Percentiles rank a stretch among this genome's conserved stretches.
Evolutionary conservation across 1,140 invertebrate species (phyloP).

Genomic region (Hyposmocoma kahamanoa): DNA sequence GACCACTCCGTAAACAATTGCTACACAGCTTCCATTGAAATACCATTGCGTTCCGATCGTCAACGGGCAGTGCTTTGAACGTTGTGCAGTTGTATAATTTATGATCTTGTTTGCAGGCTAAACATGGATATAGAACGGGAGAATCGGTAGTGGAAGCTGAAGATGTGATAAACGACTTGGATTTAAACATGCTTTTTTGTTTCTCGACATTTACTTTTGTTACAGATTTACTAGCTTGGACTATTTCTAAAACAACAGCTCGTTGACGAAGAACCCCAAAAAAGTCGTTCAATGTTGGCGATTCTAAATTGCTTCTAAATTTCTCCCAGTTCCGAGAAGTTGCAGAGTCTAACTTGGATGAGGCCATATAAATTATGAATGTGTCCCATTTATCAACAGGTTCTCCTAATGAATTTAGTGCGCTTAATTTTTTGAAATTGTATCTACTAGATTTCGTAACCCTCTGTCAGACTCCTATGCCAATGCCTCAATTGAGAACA

Average conservation of each 20-base stretch:
- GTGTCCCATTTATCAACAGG: constrained; percentile 3
- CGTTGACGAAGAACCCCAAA: constrained; percentile 4
- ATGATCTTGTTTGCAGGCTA: constrained; percentile 1
- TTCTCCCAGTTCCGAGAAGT: constrained; percentile 7
- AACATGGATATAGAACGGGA: neutral
- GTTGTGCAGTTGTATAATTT: neutral
- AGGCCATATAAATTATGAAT: constrained; percentile 6
- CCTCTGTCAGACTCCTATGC: neutral
- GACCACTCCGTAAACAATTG: constrained; percentile 4
- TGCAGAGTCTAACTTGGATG: neutral
- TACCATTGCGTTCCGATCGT: neutral
- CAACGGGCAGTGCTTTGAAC: constrained; percentile 1
- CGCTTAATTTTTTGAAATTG: constrained; percentile 6
- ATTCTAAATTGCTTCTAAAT: neutral
- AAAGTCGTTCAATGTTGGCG: neutral
- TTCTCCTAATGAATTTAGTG: constrained; percentile 2
- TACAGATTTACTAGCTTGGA: neutral
- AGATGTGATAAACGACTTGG: neutral
- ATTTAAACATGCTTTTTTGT: neutral
- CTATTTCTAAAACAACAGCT: constrained; percentile 5
- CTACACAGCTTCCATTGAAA: neutral
- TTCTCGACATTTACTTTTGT: neutral
- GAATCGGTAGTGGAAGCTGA: neutral
- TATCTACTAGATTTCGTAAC: constrained; percentile 4
- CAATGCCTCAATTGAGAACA: constrained; percentile 5